These are phyloP conservation scores for Labia minor DNA, from an alignment of 2,888 invertebrate genomes.

Conservation along the genomic window DNA sequence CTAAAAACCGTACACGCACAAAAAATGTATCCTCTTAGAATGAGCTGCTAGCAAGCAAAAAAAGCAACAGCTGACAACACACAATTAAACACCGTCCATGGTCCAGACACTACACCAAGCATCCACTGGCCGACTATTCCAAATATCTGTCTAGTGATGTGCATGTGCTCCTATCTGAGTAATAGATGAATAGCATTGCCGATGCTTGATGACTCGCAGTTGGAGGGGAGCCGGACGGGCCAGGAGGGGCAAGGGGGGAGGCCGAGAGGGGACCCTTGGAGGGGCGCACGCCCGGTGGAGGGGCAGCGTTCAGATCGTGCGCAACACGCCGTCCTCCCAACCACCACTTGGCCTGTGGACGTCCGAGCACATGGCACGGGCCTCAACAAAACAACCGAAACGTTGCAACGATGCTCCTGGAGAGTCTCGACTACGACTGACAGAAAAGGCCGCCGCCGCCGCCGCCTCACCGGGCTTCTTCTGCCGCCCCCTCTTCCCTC, in stretches of 20 bases:
- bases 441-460: neutral
- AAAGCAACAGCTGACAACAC: conserved; percentile 2
- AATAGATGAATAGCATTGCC: conserved; percentile 13
- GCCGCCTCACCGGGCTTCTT: neutral
- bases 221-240: conserved; percentile 14
- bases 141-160: neutral
- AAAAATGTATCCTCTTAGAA: neutral
- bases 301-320: conserved; percentile 13
- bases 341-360: neutral
- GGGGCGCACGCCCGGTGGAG: conserved; percentile 23
- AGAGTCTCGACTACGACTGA: neutral
- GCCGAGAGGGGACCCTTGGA: conserved; percentile 21
- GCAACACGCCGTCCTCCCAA: neutral
- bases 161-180: conserved; percentile 4
- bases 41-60: neutral
- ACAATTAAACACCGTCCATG: conserved; percentile 3
- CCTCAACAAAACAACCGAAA: neutral
- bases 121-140: conserved; percentile 1
- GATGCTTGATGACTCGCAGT: conserved; percentile 13
- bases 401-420: neutral
- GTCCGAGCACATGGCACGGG: neutral
- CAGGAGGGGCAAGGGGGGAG: conserved; percentile 21
- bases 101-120: neutral
- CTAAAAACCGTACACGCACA: neutral
- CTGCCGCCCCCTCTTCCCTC: too few relatives aligned